These are phyloP conservation scores for Goniozus legneri DNA, from an alignment of 1,140 invertebrate genomes.

Conservation along the genomic window DNA sequence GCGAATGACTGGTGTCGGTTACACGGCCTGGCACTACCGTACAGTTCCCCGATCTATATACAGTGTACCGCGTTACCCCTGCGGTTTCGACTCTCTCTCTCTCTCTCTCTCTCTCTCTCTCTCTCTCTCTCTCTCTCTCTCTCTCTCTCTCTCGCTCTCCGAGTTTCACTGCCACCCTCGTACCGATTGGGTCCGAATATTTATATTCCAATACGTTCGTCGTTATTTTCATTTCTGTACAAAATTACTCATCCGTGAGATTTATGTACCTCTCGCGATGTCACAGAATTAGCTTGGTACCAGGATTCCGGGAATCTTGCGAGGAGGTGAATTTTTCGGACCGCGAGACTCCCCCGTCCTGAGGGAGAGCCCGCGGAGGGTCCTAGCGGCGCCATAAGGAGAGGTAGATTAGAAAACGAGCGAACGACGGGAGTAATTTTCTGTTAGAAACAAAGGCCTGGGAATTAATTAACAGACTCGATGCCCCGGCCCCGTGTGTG, in stretches of 20 bases:
- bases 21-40: slow-evolving; percentile 38
- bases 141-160: slow-evolving; percentile 7
- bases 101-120: slow-evolving; percentile 13
- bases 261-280: not conserved
- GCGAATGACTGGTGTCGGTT: slow-evolving; percentile 42
- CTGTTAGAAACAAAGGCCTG: slow-evolving; percentile 50
- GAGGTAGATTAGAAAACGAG: too few relatives aligned
- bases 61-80: slow-evolving; percentile 16
- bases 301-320: not conserved
- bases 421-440: too few relatives aligned
- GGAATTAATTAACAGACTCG: slow-evolving; percentile 52
- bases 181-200: slow-evolving; percentile 8
- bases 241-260: not conserved
- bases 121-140: slow-evolving; percentile 10
- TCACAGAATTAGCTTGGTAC: not conserved
- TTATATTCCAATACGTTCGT: slow-evolving; percentile 2
- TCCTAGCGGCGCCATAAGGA: too few relatives aligned
- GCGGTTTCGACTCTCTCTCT: slow-evolving; percentile 18
- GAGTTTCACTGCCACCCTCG: slow-evolving; percentile 16
- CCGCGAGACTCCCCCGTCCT: not conserved
- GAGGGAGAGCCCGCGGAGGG: too few relatives aligned
- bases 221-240: too few relatives aligned
- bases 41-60: slow-evolving; percentile 11
- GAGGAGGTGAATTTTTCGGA: not conserved
- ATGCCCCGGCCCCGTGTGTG: too few relatives aligned